Evolutionary conservation across 2,888 invertebrate species (phyloP), one percentile per base, ranked within the genome.

Genomic region (Ormyrus labotus): DNA sequence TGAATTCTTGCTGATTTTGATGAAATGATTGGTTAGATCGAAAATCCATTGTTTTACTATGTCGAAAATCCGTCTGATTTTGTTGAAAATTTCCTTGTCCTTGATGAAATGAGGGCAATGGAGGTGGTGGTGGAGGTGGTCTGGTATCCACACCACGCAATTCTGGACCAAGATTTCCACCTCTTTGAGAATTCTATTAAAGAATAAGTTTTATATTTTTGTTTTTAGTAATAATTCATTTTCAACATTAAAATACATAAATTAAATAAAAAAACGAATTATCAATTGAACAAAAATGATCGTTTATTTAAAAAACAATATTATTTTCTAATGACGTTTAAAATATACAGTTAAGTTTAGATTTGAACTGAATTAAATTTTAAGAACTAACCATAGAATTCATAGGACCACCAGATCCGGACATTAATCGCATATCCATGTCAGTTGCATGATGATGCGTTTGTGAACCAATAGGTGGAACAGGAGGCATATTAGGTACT

Each of bases 391-490:
- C 79, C 79, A 82, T 79, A 1, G 72, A 3, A 73, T 76, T 79
- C 19, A 64, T 51, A 68, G 76, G 61, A 71, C 74, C 81, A 13
- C 81, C 81, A 0, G 89, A 88, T 34, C 89, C 82, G 0, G 90
- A 88, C 50, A 90, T 87, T 86, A 90, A 87, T 53, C 90, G 86
- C 90, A 90, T 90, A 53, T 90, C 90, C 87, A 90, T 88, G 55
- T 90, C 90, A 73, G 91, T 85, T 80, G 91, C 89, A 1, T 91
- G 91, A 57, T 90, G 87, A 2, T 91, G 90, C 34, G 34, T 34
- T n/a, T 90, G 90, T 2, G 92, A 91, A 3, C 89, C 87, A 6
- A 83, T 72, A 5, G 82, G 78, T 50, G 83, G 81, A 34, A 82
- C 83, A 13, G 82, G 81, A n/a, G 71, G 65, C 50, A 78, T 68